phyloP scores from a whole-genome alignment of 2,113 vertebrate species.

The Xiphophorus maculatus region DNA sequence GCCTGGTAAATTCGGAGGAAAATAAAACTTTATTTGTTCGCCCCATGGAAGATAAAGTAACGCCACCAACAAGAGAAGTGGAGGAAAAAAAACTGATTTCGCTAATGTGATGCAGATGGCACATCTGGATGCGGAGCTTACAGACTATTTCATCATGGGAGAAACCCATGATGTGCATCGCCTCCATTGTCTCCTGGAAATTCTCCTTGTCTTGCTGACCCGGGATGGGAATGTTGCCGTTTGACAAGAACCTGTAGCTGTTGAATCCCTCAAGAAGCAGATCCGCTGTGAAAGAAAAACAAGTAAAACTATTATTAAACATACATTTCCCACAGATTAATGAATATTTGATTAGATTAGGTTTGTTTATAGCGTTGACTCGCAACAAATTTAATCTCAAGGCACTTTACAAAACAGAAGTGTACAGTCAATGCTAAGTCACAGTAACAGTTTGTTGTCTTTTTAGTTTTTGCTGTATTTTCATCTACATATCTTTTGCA shows the following conservation, averaged over 20 bases:
- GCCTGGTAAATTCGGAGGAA: conserved; percentile 70
- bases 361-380: neutral
- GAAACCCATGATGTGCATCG: conserved; percentile 99
- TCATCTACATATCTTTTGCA: neutral
- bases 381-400: neutral
- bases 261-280: conserved; percentile 92
- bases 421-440: neutral
- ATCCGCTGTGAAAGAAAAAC: conserved; percentile 80
- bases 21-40: conserved; percentile 3
- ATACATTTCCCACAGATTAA: neutral
- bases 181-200: conserved; percentile 98
- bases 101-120: neutral
- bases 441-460: neutral
- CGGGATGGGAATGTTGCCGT: conserved; percentile 95
- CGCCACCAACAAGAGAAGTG: neutral
- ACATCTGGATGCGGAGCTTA: conserved; percentile 74
- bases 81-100: neutral
- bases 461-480: neutral
- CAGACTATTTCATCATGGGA: conserved; percentile 94
- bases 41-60: neutral
- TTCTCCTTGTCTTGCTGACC: conserved; percentile 99
- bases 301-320: conserved; percentile 1
- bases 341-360: neutral
- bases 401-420: neutral
- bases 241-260: conserved; percentile 96